Evolutionary conservation across 2,113 vertebrate genomes (phyloP).

Genomic region (Campylomormyrus numenius): DNA sequence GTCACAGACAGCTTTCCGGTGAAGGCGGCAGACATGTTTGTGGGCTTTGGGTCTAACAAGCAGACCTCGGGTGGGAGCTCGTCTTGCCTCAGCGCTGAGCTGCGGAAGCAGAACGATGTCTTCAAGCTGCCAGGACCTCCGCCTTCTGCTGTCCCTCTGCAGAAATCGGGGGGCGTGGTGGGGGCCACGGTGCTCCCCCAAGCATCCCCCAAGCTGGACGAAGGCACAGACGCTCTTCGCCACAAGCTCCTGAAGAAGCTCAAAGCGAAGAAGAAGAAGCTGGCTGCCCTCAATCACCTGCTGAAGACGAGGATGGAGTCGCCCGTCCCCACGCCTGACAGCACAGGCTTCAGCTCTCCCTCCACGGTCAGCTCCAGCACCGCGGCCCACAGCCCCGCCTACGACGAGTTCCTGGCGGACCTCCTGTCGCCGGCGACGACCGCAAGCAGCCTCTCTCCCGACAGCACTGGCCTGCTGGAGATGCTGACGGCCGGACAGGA

Average conservation of each 20-base stretch:
- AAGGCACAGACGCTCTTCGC: slow-evolving; percentile 67
- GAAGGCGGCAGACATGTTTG: slow-evolving; percentile 77
- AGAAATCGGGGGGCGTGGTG: neutral
- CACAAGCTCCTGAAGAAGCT: slow-evolving; percentile 81
- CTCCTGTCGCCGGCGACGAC: slow-evolving; percentile 68
- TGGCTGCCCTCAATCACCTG: slow-evolving; percentile 68
- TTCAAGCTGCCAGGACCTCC: neutral
- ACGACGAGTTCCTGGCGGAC: slow-evolving; percentile 70
- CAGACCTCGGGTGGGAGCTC: neutral
- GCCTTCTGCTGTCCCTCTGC: neutral
- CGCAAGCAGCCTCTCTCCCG: slow-evolving; percentile 58
- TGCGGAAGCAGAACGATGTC: slow-evolving; percentile 15
- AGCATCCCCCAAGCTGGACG: neutral
- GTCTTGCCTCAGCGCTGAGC: neutral
- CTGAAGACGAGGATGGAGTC: slow-evolving; percentile 39
- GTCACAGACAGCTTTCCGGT: slow-evolving; percentile 45
- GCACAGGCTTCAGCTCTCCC: slow-evolving; percentile 47
- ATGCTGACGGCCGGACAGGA: slow-evolving; percentile 47
- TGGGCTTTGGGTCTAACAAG: slow-evolving; percentile 62
- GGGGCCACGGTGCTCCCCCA: neutral
- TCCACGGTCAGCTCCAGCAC: slow-evolving; percentile 48
- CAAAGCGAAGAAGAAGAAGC: slow-evolving; percentile 82
- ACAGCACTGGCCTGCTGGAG: slow-evolving; percentile 66
- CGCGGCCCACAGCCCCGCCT: slow-evolving; percentile 42
- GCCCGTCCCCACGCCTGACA: slow-evolving; percentile 54